Base-by-base conservation (phyloP, 2,888 invertebrate species). In the Athrips mouffetella region DNA sequence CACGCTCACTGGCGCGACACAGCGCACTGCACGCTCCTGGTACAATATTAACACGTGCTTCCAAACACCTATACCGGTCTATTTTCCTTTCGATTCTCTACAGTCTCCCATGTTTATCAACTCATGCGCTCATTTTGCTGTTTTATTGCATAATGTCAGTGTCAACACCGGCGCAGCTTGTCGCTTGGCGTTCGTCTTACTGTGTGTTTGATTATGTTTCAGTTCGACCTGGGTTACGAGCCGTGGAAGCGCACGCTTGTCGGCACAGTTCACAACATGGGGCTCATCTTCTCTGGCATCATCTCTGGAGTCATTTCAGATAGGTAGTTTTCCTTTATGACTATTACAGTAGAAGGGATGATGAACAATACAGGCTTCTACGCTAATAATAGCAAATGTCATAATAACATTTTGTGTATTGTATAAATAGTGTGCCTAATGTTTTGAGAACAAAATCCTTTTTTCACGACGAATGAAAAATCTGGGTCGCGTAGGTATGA, bases 241-340 rank as follows among this genome's bases (percentile, higher is more conserved):
- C 89, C 91, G 51, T 94, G 94, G 94, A 93, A 92, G 76, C 75
- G 93, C 48, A 91, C 94, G 0, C 66, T 94, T 60, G 91, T 94
- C 29, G 94, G 94, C 6, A 94, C 94, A 1, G 86, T 94, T 4
- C 93, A 94, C 69, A 93, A 92, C 67, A 72, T 92, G 41, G 94
- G 94, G 1, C 91, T 93, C 54, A 91, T 94, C 58, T 87, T 94
- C 65, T 93, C 94, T 0, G 89, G 91, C 59, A 90, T 93, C 2
- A 73, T 94, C 15, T 91, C 92, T 0, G 94, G 94, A 23, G 84
- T 91, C 44, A 79, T 94, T 31, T 94, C 94, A 1, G 94, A 94
- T 79, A 92, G 91, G 94, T 94, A 68, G 89, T 27, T 27, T 8
- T 2, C 4, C 27, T 27, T 27, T n/a, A 3, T 2, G 7, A 30